Conservation (phyloP, 2,888 invertebrate genomes). For the Tipula unca region DNA sequence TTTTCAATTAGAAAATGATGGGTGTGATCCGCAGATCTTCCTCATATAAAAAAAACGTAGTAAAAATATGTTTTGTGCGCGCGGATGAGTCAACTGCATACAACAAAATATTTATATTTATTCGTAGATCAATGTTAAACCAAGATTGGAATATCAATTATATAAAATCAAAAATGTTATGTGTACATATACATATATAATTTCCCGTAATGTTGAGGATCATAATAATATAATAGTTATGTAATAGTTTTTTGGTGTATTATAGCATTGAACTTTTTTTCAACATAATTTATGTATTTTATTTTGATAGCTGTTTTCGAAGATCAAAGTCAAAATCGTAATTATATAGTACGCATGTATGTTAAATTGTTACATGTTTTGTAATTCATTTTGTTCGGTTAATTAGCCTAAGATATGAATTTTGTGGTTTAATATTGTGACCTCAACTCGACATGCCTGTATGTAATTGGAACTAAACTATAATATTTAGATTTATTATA, state of each 20-base stretch:
- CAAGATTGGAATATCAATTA: background rate
- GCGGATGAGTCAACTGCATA: background rate
- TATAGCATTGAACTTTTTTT: background rate
- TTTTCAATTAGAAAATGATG: background rate
- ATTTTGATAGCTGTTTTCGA: background rate
- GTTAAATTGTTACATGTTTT: background rate
- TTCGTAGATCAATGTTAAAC: background rate
- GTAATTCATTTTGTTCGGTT: background rate
- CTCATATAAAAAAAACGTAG: background rate
- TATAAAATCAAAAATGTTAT: background rate
- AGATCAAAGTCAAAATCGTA: slow-evolving; percentile 4
- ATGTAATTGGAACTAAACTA: background rate
- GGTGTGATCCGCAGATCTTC: background rate
- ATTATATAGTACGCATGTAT: background rate
- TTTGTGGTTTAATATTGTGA: background rate
- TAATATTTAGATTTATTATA: background rate
- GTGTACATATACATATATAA: background rate
- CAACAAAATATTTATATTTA: background rate
- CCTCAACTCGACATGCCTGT: background rate
- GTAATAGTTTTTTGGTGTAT: background rate
- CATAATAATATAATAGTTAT: background rate
- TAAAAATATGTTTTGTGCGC: background rate
- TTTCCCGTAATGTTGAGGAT: background rate
- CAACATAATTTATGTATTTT: background rate
- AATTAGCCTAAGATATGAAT: background rate